Percentiles rank a stretch among this genome's conserved stretches.
phyloP scores from a whole-genome alignment of 2,113 vertebrate species.

The Zosterops hypoxanthus region DNA sequence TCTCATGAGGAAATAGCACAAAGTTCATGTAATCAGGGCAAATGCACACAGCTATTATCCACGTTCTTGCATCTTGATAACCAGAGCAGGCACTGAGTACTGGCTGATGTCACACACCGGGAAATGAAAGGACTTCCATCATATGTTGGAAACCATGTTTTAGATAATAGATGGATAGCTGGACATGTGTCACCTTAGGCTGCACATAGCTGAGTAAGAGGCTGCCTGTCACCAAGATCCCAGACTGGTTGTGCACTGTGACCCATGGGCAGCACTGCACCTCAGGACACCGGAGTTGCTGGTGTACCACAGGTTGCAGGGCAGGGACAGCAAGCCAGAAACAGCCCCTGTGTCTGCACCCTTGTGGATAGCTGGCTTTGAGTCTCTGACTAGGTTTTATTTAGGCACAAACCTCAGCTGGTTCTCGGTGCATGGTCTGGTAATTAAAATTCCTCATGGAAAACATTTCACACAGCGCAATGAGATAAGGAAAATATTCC shows the following conservation, averaged over 20 bases:
- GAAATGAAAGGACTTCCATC: fast-evolving
- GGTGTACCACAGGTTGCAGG: fast-evolving
- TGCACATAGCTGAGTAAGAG: neutral
- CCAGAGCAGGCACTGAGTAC: fast-evolving
- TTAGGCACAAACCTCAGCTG: neutral
- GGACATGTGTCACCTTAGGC: fast-evolving
- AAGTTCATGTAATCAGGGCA: neutral
- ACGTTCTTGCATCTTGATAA: neutral
- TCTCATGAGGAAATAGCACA: neutral
- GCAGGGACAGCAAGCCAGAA: neutral
- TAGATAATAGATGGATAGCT: no score
- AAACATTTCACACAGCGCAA: fast-evolving
- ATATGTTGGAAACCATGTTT: neutral
- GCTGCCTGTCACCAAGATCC: no score
- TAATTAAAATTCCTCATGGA: fast-evolving
- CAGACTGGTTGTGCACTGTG: neutral
- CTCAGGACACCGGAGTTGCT: fast-evolving
- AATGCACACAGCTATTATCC: neutral
- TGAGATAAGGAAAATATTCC: neutral
- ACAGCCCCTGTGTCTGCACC: fast-evolving
- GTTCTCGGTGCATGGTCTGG: fast-evolving
- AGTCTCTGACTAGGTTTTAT: neutral
- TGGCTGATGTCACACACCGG: fast-evolving
- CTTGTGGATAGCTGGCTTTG: fast-evolving
- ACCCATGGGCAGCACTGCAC: fast-evolving